phyloP scores from a whole-genome alignment of 2,797 vertebrate species.

The Sphaeramia orbicularis region DNA sequence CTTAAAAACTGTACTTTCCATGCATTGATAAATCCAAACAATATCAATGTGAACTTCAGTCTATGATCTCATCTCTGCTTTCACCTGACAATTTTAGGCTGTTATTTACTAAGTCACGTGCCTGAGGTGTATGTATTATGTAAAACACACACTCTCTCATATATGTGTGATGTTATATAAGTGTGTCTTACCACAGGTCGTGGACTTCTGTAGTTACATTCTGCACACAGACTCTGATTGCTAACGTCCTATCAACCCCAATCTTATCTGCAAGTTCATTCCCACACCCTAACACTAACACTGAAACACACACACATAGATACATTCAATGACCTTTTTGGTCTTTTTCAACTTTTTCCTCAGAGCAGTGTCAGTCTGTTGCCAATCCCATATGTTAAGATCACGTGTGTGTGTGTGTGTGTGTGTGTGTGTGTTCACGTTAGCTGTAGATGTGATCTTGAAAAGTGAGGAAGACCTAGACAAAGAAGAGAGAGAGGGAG shows the following conservation, averaged over 20 bases:
- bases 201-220: neutral
- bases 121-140: neutral
- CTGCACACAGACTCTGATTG: slow-evolving; percentile 15
- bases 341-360: neutral
- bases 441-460: no score
- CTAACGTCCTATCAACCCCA: slow-evolving; percentile 47
- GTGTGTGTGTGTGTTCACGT: neutral
- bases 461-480: neutral
- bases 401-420: neutral
- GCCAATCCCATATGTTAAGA: neutral
- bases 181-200: slow-evolving; percentile 5
- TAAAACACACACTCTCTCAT: slow-evolving; percentile 7
- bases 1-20: no score
- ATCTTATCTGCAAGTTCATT: slow-evolving; percentile 17
- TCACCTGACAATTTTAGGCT: no score
- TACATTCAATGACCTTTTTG: slow-evolving; percentile 2
- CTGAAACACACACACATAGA: slow-evolving; percentile 2
- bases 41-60: no score
- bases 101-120: slow-evolving; percentile 13
- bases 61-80: no score
- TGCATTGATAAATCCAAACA: no score
- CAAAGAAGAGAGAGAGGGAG: neutral
- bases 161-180: slow-evolving; percentile 11
- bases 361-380: neutral
- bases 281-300: slow-evolving; percentile 17